These are phyloP conservation scores for Chlorodrepanis virens DNA, from an alignment of 2,113 vertebrate species.

Conservation along the genomic window DNA sequence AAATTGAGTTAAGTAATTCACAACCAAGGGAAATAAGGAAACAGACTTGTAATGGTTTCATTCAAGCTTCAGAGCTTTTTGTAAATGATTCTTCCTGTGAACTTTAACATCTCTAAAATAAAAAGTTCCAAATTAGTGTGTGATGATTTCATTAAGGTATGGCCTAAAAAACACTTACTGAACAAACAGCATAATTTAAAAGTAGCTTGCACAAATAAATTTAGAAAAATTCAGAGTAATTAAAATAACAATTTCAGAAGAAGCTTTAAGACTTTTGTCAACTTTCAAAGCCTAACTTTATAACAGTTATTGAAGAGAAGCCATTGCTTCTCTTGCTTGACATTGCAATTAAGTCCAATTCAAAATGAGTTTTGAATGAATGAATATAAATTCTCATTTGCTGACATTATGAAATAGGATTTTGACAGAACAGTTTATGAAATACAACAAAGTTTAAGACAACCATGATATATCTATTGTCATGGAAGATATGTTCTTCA, in stretches of 20 bases:
- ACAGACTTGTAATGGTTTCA: not conserved
- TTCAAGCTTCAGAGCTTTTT: not conserved
- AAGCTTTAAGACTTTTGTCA: not conserved
- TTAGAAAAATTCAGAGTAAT: not conserved
- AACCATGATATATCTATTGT: not conserved
- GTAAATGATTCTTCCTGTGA: not conserved
- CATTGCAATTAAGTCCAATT: not conserved
- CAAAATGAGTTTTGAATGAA: not conserved
- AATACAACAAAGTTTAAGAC: not conserved
- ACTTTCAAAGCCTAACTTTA: not conserved
- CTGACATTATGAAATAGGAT: not conserved
- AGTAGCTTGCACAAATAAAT: not conserved
- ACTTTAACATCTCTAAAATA: not conserved
- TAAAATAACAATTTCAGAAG: not conserved
- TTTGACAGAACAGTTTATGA: not conserved
- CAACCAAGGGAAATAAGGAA: not conserved
- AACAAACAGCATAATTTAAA: not conserved
- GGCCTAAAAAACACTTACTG: not conserved
- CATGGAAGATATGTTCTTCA: not conserved
- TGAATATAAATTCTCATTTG: not conserved
- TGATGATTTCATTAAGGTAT: not conserved
- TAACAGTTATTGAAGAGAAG: not conserved
- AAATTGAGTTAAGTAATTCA: not conserved
- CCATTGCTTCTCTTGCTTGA: not conserved
- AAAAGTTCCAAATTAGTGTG: not conserved